phyloP scores from a whole-genome alignment of 2,888 invertebrate genomes.

The Ligdia adustata region DNA sequence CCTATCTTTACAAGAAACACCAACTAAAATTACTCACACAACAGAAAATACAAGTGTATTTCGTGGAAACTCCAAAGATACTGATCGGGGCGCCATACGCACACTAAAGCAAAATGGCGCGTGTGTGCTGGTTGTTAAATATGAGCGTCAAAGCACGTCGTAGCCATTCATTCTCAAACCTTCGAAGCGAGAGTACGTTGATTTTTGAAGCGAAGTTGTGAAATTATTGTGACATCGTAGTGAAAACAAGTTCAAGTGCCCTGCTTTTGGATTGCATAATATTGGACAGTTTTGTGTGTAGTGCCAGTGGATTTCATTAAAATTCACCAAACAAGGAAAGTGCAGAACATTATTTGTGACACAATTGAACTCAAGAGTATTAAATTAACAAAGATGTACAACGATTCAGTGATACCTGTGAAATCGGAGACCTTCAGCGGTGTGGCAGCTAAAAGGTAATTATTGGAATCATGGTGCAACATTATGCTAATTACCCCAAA shows the following conservation, averaged over 20 bases:
- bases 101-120: conserved; percentile 51
- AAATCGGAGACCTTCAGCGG: conserved; percentile 77
- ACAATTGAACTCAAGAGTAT: conserved; percentile 63
- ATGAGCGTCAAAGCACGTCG: conserved; percentile 39
- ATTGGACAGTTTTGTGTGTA: conserved; percentile 47
- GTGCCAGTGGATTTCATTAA: conserved; percentile 53
- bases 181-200: conserved; percentile 54
- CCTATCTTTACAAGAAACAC: conserved; percentile 43
- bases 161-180: conserved; percentile 52
- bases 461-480: conserved; percentile 41
- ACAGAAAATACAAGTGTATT: conserved; percentile 49
- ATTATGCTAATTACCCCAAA: neutral
- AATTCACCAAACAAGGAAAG: conserved; percentile 53
- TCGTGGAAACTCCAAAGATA: conserved; percentile 66
- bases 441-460: conserved; percentile 76
- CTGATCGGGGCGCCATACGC: conserved; percentile 58
- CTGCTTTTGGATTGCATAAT: conserved; percentile 51
- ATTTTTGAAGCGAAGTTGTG: conserved; percentile 59
- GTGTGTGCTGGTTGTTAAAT: conserved; percentile 54
- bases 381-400: conserved; percentile 69
- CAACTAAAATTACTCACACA: conserved; percentile 44
- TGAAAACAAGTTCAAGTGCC: conserved; percentile 42
- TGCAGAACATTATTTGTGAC: conserved; percentile 55
- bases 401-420: conserved; percentile 73
- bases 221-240: conserved; percentile 77